Evolutionary conservation across 2,888 invertebrate genomes (phyloP).

Genomic region (Drosophila borborema): DNA sequence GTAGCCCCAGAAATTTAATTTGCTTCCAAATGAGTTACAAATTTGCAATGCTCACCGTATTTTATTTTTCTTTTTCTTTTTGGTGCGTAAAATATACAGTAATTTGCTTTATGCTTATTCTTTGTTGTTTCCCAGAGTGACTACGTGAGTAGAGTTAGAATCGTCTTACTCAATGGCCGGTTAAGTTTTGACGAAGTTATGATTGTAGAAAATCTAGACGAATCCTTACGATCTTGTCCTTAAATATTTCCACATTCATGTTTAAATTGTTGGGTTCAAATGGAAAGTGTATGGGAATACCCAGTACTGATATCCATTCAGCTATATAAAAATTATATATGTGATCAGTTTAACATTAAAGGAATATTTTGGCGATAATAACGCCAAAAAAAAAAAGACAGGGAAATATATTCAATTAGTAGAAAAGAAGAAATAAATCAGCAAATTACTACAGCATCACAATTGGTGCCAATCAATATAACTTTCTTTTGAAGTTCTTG

Average conservation of each 20-base stretch:
- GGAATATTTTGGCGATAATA: slow-evolving; percentile 5
- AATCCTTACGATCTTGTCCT: background rate
- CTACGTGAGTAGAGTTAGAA: slow-evolving; percentile 36
- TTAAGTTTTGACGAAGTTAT: background rate
- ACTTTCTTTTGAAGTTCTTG: slow-evolving; percentile 62
- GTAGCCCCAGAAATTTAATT: slow-evolving; percentile 57
- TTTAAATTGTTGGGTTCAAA: background rate
- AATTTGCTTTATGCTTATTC: slow-evolving; percentile 56
- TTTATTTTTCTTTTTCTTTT: slow-evolving; percentile 27
- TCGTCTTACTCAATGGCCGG: slow-evolving; percentile 1
- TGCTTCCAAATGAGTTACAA: slow-evolving; percentile 65
- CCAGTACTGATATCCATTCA: background rate
- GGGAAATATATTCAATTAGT: slow-evolving; percentile 46
- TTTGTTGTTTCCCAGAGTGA: slow-evolving; percentile 37
- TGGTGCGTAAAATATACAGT: slow-evolving; percentile 51
- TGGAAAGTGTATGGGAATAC: too few relatives aligned
- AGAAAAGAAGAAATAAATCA: slow-evolving; percentile 57
- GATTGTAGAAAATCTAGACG: background rate
- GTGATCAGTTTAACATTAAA: slow-evolving; percentile 1
- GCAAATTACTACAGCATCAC: slow-evolving; percentile 39
- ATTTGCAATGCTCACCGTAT: slow-evolving; percentile 55
- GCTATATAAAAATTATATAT: background rate
- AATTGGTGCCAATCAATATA: slow-evolving; percentile 61
- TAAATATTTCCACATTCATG: background rate
- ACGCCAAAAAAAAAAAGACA: background rate